Evolutionary conservation across 2,888 invertebrate genomes (phyloP).

Genomic region (Caenorhabditis uteleia): DNA sequence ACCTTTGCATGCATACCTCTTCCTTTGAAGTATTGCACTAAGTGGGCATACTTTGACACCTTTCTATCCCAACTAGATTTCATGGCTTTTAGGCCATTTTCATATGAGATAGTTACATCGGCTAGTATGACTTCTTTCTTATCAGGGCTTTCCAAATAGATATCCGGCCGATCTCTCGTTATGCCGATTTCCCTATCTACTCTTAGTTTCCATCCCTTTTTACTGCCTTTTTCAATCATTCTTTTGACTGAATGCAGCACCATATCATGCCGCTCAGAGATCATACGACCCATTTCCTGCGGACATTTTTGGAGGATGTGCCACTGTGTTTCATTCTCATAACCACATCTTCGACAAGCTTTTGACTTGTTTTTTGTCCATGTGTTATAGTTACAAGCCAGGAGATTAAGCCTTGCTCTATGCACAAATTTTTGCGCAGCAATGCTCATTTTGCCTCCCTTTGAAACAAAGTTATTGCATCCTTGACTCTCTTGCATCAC

Average conservation of each 20-base stretch:
- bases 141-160: neutral
- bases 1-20: conserved; percentile 1
- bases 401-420: conserved; percentile 3
- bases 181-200: conserved; percentile 2
- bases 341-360: conserved; percentile 1
- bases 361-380: neutral
- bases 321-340: neutral
- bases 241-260: neutral
- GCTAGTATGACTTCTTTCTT: neutral
- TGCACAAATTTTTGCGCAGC: conserved; percentile 6
- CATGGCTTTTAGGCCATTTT: conserved; percentile 3
- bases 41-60: conserved; percentile 8
- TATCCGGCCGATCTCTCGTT: neutral
- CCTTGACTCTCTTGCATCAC: neutral
- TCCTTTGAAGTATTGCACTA: neutral
- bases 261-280: conserved; percentile 2
- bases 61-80: neutral
- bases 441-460: neutral
- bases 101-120: conserved; percentile 7
- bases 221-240: neutral
- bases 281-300: neutral
- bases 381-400: conserved; percentile 2
- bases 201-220: neutral
- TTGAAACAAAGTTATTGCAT: neutral
- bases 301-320: conserved; percentile 7